Evolutionary conservation across 2,888 invertebrate genomes (phyloP), one percentile per base, ranked within the genome.

Genomic region (Erebia aethiops): DNA sequence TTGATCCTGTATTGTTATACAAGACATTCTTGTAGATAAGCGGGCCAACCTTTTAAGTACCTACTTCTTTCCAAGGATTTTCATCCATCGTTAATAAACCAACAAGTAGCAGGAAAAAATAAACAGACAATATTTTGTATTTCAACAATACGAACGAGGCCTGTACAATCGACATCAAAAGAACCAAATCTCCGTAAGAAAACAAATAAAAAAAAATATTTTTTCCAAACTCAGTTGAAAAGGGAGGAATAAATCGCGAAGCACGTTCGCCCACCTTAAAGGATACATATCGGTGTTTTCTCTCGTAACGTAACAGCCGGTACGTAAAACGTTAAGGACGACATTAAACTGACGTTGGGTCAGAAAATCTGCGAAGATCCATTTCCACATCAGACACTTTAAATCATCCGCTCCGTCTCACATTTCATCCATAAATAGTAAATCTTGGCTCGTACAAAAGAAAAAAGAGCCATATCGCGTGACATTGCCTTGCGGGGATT

Each of bases 391-490:
- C 89, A 89, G 89, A 89, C 89, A 90, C 88, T 92, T 91, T 91
- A 92, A 92, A 92, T 93, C 92, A 92, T 91, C 80, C 89, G 91
- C 91, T 87, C 83, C 87, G 91, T 87, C 87, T 91, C 90, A 93
- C 91, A 91, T 91, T 92, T 91, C 91, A 89, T 89, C 92, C 89
- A 92, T 93, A 92, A 92, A 92, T 92, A 92, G 92, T 92, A 92
- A 92, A 92, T 90, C 87, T 87, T 83, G 87, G 88, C 85, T 86
- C 84, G 82, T 82, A 83, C 84, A 83, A 87, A 87, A 88, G 88
- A 89, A 90, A 88, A 89, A 90, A 86, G 85, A 87, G 88, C 35
- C 35, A 87, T 90, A 88, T 89, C 86, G 82, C 83, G 85, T 89
- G 87, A 87, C 91, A 88, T 89, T 90, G 88, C 84, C 87, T 87